These are phyloP conservation scores for Xiphophorus birchmanni DNA, from an alignment of 2,797 vertebrate species.

Conservation along the genomic window DNA sequence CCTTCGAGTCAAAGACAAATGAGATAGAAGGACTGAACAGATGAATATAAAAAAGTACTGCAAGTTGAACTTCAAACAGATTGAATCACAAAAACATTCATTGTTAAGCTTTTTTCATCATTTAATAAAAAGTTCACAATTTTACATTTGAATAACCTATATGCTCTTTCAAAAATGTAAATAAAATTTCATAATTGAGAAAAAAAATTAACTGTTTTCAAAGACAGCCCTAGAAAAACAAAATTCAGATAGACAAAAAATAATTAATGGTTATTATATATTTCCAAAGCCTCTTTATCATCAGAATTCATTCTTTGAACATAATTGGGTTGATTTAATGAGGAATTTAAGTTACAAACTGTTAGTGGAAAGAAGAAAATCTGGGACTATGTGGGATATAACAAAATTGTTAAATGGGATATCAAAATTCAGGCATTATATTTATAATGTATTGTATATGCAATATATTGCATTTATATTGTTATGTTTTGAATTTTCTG, in stretches of 20 bases:
- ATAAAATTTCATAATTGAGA: not conserved
- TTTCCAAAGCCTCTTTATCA: not conserved
- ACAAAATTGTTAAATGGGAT: conserved; percentile 9
- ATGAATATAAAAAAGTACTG: conserved; percentile 38
- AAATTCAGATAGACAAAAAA: not conserved
- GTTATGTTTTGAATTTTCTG: not conserved
- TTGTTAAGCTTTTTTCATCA: not conserved
- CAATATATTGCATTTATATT: not conserved
- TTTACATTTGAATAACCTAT: conserved; percentile 9
- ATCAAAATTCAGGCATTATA: conserved; percentile 4
- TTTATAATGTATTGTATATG: too few species aligned
- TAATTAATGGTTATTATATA: not conserved
- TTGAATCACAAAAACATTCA: not conserved
- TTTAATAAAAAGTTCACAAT: not conserved
- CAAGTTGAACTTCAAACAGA: not conserved
- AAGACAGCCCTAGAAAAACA: not conserved
- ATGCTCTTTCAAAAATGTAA: not conserved
- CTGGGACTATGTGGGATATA: not conserved
- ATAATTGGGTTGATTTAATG: conserved; percentile 15
- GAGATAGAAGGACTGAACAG: conserved; percentile 30
- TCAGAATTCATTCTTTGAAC: conserved; percentile 3
- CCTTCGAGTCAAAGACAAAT: conserved; percentile 52
- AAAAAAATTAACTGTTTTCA: not conserved
- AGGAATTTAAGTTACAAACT: conserved; percentile 1
- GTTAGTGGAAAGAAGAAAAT: not conserved